Evolutionary conservation across 2,113 vertebrate species (phyloP), one percentile per base, ranked within the genome.

Genomic region (Lophochroa leadbeateri): DNA sequence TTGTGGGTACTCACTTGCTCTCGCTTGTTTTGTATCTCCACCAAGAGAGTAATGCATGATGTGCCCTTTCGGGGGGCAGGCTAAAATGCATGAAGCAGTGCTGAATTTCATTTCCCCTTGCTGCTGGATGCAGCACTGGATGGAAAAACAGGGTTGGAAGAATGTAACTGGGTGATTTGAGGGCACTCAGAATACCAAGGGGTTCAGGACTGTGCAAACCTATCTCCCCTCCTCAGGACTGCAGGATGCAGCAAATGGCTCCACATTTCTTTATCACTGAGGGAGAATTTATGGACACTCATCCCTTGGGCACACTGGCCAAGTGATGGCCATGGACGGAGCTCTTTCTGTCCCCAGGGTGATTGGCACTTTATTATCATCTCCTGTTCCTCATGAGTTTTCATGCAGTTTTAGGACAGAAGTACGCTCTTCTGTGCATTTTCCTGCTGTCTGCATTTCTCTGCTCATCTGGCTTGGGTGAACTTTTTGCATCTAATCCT

Each of bases 21-120:
- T 71, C 2, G 0, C 55, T 92, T 9, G 1, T 83, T 86, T 92
- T 75, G 20, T 75, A 28, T 29, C 28, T 69, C 65, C 21, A 49
- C 23, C 50, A 47, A 28, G 31, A 64, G 10, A 86, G 16, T 65
- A 85, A 11, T 1, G 2, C 13, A 13, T 0, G 0, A 15, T n/a
- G 16, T 43, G 31, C 43, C 27, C 27, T 75, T 28, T 58, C 52
- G 13, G 0, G 25, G 20, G 11, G 17, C 44, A 86, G 49, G 35
- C 41, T 41, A 41, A 86, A 72, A 57, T 17, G 61, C 61, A 52
- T 0, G 5, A 90, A 88, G 57, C 11, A 52, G 14, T 1, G 0
- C 16, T 86, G 29, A 31, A 10, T 74, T 88, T 74, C 27, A 8
- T 82, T 84, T 84, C 9, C 11, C 17, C 4, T 70, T 16, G 4